A percentile compares a stretch with the other conserved stretches of the same genome.
These are phyloP conservation scores for Hyperopisus bebe DNA, from an alignment of 2,113 vertebrate species.

Conservation along the genomic window DNA sequence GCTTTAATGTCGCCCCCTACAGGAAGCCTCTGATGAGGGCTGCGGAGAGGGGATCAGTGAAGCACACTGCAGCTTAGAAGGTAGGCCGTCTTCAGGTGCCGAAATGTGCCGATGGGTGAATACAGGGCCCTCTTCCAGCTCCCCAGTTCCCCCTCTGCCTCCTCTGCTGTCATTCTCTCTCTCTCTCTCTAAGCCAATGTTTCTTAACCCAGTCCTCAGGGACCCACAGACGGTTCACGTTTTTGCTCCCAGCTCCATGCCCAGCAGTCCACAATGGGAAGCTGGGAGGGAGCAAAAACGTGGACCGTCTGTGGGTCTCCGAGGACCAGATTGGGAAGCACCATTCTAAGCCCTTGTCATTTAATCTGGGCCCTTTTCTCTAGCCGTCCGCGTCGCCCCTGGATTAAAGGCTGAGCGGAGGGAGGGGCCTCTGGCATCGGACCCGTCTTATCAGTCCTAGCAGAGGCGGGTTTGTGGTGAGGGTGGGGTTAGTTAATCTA, in stretches of 20 bases:
- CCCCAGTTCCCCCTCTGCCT: background rate
- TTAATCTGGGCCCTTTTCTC: constrained; percentile 28
- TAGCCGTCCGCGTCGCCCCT: background rate
- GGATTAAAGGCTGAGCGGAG: constrained; percentile 30
- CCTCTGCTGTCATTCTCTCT: constrained; percentile 15
- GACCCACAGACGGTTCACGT: background rate
- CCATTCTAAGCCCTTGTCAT: constrained; percentile 21
- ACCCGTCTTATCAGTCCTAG: constrained; percentile 29
- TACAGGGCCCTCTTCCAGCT: background rate
- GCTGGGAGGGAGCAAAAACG: background rate
- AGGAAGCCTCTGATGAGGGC: constrained; percentile 76
- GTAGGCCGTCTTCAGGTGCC: constrained; percentile 57
- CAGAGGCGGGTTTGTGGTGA: constrained; percentile 27
- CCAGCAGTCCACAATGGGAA: background rate
- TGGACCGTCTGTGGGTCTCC: constrained; percentile 6
- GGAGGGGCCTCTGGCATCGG: background rate
- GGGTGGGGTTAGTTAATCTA: background rate
- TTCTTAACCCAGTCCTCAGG: background rate
- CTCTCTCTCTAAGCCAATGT: background rate
- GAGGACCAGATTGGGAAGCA: background rate
- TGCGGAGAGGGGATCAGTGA: constrained; percentile 74
- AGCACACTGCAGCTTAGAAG: constrained; percentile 88
- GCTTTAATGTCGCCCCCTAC: constrained; percentile 31
- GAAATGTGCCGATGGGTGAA: background rate
- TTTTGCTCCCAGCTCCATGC: background rate